phyloP scores from a whole-genome alignment of 2,113 vertebrate genomes.

The Percina caprodes region DNA sequence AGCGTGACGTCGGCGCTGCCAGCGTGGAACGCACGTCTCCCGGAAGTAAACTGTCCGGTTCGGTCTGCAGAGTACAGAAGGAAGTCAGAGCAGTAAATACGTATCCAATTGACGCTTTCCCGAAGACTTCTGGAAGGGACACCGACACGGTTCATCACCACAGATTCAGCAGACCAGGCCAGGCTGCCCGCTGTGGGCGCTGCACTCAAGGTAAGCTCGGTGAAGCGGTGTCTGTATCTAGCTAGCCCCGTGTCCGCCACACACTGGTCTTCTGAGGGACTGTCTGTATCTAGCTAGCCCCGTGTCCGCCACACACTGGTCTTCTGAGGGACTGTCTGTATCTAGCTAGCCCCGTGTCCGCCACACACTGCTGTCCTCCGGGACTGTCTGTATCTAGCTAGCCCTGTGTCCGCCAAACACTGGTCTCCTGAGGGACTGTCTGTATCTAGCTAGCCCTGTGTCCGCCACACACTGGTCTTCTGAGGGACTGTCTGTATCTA shows the following conservation, averaged over 20 bases:
- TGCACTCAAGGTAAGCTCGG: slow-evolving; percentile 28
- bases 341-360: too few relatives aligned
- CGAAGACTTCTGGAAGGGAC: neutral
- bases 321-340: too few relatives aligned
- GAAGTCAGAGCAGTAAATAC: slow-evolving; percentile 4
- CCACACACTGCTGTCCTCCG: neutral
- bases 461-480: too few relatives aligned
- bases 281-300: too few relatives aligned
- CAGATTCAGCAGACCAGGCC: neutral
- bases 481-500: too few relatives aligned
- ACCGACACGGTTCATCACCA: too few relatives aligned
- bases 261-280: too few relatives aligned
- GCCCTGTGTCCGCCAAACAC: too few relatives aligned
- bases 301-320: too few relatives aligned
- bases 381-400: neutral
- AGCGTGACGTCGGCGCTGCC: slow-evolving; percentile 70
- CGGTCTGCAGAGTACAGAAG: neutral
- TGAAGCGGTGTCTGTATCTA: neutral
- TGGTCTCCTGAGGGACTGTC: too few relatives aligned
- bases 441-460: neutral
- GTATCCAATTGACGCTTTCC: neutral
- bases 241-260: neutral
- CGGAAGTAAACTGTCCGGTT: slow-evolving; percentile 68
- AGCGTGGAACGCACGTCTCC: slow-evolving; percentile 76
- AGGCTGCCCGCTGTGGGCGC: neutral